Evolutionary conservation across 2,888 invertebrate genomes (phyloP), one percentile per base, ranked within the genome.

Genomic region (Sylvicola cinctus): DNA sequence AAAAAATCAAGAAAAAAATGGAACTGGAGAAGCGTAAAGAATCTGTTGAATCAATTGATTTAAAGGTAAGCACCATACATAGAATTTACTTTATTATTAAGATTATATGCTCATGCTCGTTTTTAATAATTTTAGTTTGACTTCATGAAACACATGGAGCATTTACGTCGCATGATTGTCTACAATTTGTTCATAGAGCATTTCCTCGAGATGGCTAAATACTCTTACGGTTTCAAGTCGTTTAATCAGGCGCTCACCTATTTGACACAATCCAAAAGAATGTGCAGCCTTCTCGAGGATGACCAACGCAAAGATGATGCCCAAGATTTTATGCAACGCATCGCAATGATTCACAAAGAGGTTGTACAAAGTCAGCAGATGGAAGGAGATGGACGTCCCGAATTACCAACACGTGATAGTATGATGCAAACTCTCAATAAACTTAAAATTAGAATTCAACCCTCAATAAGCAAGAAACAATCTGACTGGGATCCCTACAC

Each of bases 181-280:
- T 51, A 81, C 1, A 69, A 72, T 46, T 70, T 75, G 45, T 75
- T 83, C 44, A 68, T 79, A 32, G 61, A 68, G 13, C 77, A 79
- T 45, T 74, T 78, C 44, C 65, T 80, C 25, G 63, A 68, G 34
- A 75, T 81, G 65, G 70, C 75, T 1, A 63, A 68, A 34, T 65
- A 63, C 32, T 71, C 74, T 12, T 63, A 65, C 39, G 14, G 4
- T 6, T 70, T 73, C 39, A 63, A 68, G 10, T 66, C 72, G 0
- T 56, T 62, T 14, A 58, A 63, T 36, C 70, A 75, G 46, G 71
- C 74, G 6, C 55, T 66, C 2, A 64, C 74, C 38, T 80, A 77
- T 46, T 55, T 81, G 27, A 67, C 74, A 38, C 81, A 83, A 46
- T 70, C 75, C 1, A 65, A 68, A 39, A 63, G 76, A 33, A 56